Conservation (phyloP, 2,113 vertebrate genomes). For the Phylloscopus whistleri region DNA sequence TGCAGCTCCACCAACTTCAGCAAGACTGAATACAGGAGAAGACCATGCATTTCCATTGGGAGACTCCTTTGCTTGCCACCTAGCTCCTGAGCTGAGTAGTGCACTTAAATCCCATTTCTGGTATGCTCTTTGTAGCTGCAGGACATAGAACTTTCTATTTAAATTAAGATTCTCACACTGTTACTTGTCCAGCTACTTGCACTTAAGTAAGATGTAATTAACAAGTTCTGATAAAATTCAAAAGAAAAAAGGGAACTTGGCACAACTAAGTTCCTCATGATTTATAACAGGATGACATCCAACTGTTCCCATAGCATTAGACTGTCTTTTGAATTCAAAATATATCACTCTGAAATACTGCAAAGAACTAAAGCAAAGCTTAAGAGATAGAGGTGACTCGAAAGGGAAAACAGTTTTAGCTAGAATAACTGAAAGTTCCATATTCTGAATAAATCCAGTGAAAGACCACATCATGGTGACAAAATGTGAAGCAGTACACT, state of each 20-base stretch:
- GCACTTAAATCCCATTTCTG: neutral
- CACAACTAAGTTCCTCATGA: neutral
- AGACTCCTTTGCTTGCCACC: neutral
- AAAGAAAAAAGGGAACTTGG: neutral
- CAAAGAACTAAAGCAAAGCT: neutral
- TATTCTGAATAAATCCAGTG: neutral
- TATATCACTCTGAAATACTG: neutral
- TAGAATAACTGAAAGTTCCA: neutral
- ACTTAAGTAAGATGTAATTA: neutral
- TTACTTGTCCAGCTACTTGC: neutral
- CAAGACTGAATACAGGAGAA: neutral
- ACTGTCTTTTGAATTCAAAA: neutral
- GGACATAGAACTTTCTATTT: neutral
- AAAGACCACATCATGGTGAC: neutral
- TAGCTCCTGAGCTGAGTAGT: neutral
- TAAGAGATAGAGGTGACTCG: neutral
- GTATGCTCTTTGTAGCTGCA: neutral
- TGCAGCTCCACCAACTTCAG: neutral
- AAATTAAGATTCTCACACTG: neutral
- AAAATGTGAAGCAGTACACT: neutral
- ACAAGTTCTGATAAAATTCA: neutral
- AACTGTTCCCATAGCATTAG: neutral
- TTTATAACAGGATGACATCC: neutral
- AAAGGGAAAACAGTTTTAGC: neutral
- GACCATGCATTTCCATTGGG: fast-evolving